These are phyloP conservation scores for Chiroxiphia lanceolata DNA, from an alignment of 2,797 vertebrate species.

Conservation along the genomic window DNA sequence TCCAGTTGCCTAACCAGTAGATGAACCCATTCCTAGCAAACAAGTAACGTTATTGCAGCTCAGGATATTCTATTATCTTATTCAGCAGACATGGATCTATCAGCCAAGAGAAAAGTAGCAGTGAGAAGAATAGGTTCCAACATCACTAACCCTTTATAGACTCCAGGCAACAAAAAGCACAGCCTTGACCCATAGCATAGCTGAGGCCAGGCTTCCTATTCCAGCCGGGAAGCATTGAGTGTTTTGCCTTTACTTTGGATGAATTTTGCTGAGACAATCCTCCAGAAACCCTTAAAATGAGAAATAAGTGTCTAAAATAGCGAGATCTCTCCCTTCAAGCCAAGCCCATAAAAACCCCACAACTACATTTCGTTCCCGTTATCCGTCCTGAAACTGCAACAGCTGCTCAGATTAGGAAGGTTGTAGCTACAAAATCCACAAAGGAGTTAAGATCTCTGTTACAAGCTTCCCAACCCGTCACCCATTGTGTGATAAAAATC, in stretches of 20 bases:
- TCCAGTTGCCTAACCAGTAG: neutral
- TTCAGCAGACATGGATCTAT: neutral
- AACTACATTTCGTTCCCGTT: neutral
- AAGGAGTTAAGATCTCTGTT: slow-evolving; percentile 33
- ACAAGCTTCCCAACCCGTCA: slow-evolving; percentile 30
- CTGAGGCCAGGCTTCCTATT: neutral
- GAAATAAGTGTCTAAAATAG: neutral
- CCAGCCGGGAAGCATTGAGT: neutral
- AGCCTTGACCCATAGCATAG: neutral
- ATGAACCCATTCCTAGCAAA: neutral
- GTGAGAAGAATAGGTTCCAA: neutral
- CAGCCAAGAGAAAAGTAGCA: neutral
- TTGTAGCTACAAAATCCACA: slow-evolving; percentile 21
- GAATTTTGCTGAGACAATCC: neutral
- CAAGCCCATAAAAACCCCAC: neutral
- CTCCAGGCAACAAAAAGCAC: neutral
- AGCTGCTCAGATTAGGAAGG: neutral
- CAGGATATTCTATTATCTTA: neutral
- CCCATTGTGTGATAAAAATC: slow-evolving; percentile 48
- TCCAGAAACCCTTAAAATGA: neutral
- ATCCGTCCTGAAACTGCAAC: neutral
- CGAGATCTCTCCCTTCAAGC: neutral
- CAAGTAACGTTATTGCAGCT: neutral
- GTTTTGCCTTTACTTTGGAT: neutral
- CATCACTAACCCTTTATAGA: neutral